Base-by-base conservation (phyloP, 2,888 invertebrate genomes). In the Amitus sp. region DNA sequence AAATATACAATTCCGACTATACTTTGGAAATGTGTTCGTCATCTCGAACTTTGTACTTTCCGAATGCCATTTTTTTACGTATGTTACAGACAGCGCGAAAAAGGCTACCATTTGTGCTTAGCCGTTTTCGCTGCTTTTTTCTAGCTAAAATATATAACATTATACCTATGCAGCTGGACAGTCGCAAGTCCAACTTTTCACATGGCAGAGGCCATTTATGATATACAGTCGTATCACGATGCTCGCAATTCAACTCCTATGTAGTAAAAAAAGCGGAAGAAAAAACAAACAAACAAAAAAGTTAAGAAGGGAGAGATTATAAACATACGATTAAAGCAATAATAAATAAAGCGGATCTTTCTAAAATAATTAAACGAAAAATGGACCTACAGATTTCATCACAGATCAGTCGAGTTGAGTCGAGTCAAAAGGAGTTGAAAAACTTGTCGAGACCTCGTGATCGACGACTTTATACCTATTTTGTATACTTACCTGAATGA, bases 11-110 rank as follows among this genome's bases (percentile, higher is more conserved):
- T n/a, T n/a, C n/a, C n/a, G n/a, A n/a, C n/a, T 81, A 79, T 74
- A 73, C 73, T 76, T 76, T 77, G 73, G 73, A 78, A 78, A 78
- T 73, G 73, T 74, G 37, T 73, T 71, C 70, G 69, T 76, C 77
- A 78, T 74, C 76, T 75, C 75, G 72, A 37, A 73, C 69, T 80
- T 82, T 82, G 82, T 82, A 82, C 82, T 82, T 72, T 80, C 80
- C 80, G 80, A 82, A 82, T 82, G 82, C 82, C 82, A 82, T 80
- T 82, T n/a, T n/a, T n/a, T 82, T 81, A 62, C 67, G 59, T 77
- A 76, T 77, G 63, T 76, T 78, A 79, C 78, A 77, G 67, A 67
- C 72, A 71, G 64, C 58, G 53, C 66, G 71, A 67, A 71, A 69
- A 69, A 69, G 66, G 54, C 73, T 68, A 73, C 75, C 65, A 68